phyloP scores from a whole-genome alignment of 2,888 invertebrate species.

The Acrobasis consociella region DNA sequence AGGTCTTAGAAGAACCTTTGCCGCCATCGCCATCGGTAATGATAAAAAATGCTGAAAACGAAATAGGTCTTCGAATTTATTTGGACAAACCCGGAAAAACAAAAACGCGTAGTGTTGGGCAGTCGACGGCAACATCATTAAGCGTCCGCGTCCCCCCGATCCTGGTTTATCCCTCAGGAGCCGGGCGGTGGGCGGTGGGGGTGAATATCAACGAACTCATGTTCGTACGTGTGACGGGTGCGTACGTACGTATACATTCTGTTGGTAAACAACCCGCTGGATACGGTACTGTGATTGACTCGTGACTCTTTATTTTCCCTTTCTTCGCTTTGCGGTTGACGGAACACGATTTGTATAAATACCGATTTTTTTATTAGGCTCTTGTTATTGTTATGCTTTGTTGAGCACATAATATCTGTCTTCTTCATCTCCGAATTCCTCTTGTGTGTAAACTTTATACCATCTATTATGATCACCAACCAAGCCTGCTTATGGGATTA shows the following conservation, averaged over 20 bases:
- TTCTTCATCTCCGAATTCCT: too few species aligned
- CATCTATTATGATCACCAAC: too few species aligned
- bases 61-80: slow-evolving; percentile 13
- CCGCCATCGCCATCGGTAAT: too few species aligned
- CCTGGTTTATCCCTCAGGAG: slow-evolving; percentile 60
- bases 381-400: neutral
- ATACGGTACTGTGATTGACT: slow-evolving; percentile 21
- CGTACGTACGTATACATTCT: slow-evolving; percentile 63
- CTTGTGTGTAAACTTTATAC: too few species aligned
- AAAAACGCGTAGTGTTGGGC: slow-evolving; percentile 64
- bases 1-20: too few species aligned
- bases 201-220: slow-evolving; percentile 79
- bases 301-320: slow-evolving; percentile 18
- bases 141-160: slow-evolving; percentile 56
- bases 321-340: neutral
- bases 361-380: neutral
- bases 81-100: slow-evolving; percentile 41
- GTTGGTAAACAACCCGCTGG: slow-evolving; percentile 77
- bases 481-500: too few species aligned
- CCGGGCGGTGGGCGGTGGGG: slow-evolving; percentile 39
- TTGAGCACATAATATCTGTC: too few species aligned
- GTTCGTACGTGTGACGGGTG: slow-evolving; percentile 71
- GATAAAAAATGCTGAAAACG: neutral
- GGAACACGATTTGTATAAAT: slow-evolving; percentile 5
- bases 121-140: slow-evolving; percentile 75